Evolutionary conservation across 2,113 vertebrate genomes (phyloP).

Genomic region (Hiodon tergisus): DNA sequence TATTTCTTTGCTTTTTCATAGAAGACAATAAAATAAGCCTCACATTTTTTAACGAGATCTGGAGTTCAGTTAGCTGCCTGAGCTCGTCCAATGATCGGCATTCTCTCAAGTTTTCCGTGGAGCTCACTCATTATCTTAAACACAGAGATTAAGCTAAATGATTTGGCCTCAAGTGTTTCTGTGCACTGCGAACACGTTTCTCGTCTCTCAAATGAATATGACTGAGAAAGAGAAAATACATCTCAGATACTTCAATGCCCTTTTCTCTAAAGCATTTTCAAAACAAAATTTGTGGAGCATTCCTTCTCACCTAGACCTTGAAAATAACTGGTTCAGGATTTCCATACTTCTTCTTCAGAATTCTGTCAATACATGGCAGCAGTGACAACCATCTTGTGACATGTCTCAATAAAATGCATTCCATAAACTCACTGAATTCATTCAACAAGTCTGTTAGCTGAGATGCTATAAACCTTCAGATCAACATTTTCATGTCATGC

Average conservation of each 20-base stretch:
- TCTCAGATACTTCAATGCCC: conserved; percentile 6
- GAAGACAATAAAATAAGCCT: conserved; percentile 23
- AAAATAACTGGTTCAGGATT: conserved; percentile 16
- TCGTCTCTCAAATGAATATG: too few species aligned
- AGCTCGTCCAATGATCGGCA: conserved; percentile 22
- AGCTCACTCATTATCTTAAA: conserved; percentile 21
- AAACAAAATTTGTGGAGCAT: conserved; percentile 11
- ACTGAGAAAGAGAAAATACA: conserved; percentile 21
- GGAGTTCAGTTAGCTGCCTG: neutral
- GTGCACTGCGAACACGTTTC: too few species aligned
- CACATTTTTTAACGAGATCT: conserved; percentile 18
- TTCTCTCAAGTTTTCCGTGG: conserved; percentile 24
- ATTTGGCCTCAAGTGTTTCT: too few species aligned
- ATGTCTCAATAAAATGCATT: conserved; percentile 9
- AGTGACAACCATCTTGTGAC: conserved; percentile 13
- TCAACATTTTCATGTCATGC: conserved; percentile 23
- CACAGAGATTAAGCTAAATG: neutral
- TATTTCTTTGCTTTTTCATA: conserved; percentile 28
- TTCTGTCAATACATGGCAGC: conserved; percentile 17
- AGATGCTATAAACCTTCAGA: conserved; percentile 26
- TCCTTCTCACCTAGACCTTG: conserved; percentile 13
- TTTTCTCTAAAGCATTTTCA: conserved; percentile 25
- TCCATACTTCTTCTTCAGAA: conserved; percentile 14
- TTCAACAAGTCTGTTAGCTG: conserved; percentile 20
- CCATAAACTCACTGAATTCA: conserved; percentile 23